A percentile compares a stretch with the other conserved stretches of the same genome.
phyloP scores from a whole-genome alignment of 2,888 invertebrate species.

The Philereme transversata region DNA sequence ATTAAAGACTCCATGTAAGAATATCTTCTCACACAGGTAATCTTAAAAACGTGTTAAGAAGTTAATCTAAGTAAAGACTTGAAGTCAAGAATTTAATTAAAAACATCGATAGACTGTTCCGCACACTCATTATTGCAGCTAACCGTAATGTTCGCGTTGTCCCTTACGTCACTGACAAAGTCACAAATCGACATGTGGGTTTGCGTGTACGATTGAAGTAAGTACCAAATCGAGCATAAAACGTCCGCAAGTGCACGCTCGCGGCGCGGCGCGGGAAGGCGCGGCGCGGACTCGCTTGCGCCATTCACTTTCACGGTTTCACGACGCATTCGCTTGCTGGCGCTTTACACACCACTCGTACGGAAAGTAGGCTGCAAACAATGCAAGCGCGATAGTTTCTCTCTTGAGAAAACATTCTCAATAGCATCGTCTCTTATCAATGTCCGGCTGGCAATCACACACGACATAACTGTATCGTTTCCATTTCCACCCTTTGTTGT shows the following conservation, averaged over 20 bases:
- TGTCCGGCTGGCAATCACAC: slow-evolving; percentile 31
- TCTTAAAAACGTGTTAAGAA: no score
- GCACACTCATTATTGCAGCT: neutral
- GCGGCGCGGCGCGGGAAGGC: slow-evolving; percentile 41
- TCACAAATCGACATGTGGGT: slow-evolving; percentile 49
- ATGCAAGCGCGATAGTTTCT: slow-evolving; percentile 71
- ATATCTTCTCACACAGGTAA: no score
- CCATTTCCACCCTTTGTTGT: neutral
- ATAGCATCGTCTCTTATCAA: slow-evolving; percentile 54
- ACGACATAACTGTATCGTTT: slow-evolving; percentile 13
- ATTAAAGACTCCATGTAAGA: no score
- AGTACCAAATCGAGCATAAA: slow-evolving; percentile 70
- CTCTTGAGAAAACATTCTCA: slow-evolving; percentile 71
- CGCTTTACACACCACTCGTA: slow-evolving; percentile 52
- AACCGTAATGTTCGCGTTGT: neutral
- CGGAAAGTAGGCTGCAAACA: slow-evolving; percentile 80
- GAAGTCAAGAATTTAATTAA: neutral
- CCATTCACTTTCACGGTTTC: slow-evolving; percentile 83
- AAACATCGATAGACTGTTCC: neutral
- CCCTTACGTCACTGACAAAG: slow-evolving; percentile 52
- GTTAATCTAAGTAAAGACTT: no score
- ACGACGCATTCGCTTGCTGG: slow-evolving; percentile 56
- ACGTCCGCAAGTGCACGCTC: slow-evolving; percentile 56
- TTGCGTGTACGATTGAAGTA: slow-evolving; percentile 67
- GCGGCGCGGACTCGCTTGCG: slow-evolving; percentile 58